Conservation (phyloP, 2,888 invertebrate genomes). For the Seira sanloemensis region DNA sequence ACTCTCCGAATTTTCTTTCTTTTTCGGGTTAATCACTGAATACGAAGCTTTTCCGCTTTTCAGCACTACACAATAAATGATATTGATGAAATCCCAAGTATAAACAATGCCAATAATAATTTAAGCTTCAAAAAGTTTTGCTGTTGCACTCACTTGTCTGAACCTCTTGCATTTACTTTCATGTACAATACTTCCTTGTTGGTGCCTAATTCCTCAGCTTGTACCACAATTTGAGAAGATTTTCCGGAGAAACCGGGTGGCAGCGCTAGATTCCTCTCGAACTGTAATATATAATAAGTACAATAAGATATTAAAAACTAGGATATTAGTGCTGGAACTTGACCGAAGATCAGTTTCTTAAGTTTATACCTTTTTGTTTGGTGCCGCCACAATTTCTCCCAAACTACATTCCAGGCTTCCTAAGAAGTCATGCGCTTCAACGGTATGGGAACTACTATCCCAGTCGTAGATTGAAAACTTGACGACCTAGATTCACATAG, state of each 20-base stretch:
- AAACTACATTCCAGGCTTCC: conserved; percentile 77
- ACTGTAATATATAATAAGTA: conserved; percentile 48
- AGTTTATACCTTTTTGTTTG: conserved; percentile 67
- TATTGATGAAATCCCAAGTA: conserved; percentile 10
- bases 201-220: conserved; percentile 72
- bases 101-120: too few relatives aligned
- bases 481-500: conserved; percentile 74
- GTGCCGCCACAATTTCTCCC: conserved; percentile 77
- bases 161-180: conserved; percentile 75
- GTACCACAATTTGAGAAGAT: conserved; percentile 67
- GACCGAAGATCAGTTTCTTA: neutral
- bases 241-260: conserved; percentile 69
- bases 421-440: conserved; percentile 75
- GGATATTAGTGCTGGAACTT: neutral
- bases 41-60: conserved; percentile 74
- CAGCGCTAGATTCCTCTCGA: conserved; percentile 70
- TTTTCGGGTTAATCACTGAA: conserved; percentile 77
- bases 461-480: conserved; percentile 76
- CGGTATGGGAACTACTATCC: conserved; percentile 70
- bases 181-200: conserved; percentile 75
- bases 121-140: too few relatives aligned
- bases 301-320: neutral
- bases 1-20: conserved; percentile 78
- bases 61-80: conserved; percentile 29
- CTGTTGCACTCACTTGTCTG: conserved; percentile 78